Evolutionary conservation across 1,140 invertebrate genomes (phyloP).

Genomic region (Microplitis mediator): DNA sequence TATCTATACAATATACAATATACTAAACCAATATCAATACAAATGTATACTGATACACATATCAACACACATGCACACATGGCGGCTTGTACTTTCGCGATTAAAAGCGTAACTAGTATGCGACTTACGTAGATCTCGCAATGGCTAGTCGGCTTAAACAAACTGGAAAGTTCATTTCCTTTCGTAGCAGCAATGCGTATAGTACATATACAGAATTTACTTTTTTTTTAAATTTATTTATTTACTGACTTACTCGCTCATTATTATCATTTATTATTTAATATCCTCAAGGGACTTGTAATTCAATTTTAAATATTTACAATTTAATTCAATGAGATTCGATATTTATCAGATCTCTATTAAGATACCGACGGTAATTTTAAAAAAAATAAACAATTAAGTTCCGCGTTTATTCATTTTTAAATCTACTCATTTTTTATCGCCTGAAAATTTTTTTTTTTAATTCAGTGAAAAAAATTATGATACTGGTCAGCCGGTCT

Average conservation of each 20-base stretch:
- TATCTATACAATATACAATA: too few species aligned
- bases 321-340: background rate
- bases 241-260: background rate
- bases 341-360: slow-evolving; percentile 7
- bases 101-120: slow-evolving; percentile 29
- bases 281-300: background rate
- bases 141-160: slow-evolving; percentile 2
- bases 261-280: background rate
- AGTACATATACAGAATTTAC: slow-evolving; percentile 4
- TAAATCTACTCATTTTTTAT: too few species aligned
- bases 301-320: too few species aligned
- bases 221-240: slow-evolving; percentile 2
- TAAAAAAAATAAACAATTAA: too few species aligned
- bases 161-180: slow-evolving; percentile 35
- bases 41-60: too few species aligned
- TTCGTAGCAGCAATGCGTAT: slow-evolving; percentile 33
- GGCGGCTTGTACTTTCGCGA: slow-evolving; percentile 30
- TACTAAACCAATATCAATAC: too few species aligned
- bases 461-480: too few species aligned
- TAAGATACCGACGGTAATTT: too few species aligned
- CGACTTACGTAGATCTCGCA: slow-evolving; percentile 17
- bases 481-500: too few species aligned
- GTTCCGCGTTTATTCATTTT: too few species aligned
- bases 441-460: too few species aligned
- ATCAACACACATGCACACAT: too few species aligned